phyloP scores from a whole-genome alignment of 2,113 vertebrate genomes.

The Lampris megalopsis region DNA sequence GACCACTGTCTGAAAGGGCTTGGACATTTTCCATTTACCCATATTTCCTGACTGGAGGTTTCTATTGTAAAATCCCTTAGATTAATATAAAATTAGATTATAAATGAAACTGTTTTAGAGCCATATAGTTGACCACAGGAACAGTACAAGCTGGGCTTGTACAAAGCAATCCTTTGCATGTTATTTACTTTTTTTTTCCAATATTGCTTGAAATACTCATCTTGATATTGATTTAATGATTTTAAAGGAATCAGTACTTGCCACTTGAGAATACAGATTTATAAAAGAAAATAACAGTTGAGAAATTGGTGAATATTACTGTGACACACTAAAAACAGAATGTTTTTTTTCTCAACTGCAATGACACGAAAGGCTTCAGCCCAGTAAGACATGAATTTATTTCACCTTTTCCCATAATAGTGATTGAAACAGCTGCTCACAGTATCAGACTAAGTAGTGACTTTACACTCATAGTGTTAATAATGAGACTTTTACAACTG shows the following conservation, averaged over 20 bases:
- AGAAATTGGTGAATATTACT: not conserved
- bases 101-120: not conserved
- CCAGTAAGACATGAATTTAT: not conserved
- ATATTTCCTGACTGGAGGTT: constrained; percentile 16
- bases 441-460: not conserved
- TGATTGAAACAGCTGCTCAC: not conserved
- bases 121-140: constrained; percentile 8
- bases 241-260: constrained; percentile 15
- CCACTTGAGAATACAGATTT: not conserved
- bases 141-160: constrained; percentile 75
- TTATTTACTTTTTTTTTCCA: constrained; percentile 16
- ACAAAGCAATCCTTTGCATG: constrained; percentile 16
- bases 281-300: constrained; percentile 13
- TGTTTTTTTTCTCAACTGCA: not conserved
- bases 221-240: constrained; percentile 48
- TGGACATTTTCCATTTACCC: not conserved
- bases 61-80: constrained; percentile 21
- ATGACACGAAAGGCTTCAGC: not conserved
- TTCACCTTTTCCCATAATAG: not conserved
- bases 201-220: constrained; percentile 58
- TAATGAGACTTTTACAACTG: not conserved
- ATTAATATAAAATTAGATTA: constrained; percentile 8
- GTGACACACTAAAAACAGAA: not conserved
- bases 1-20: constrained; percentile 1
- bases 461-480: not conserved